Evolutionary conservation across 2,797 vertebrate species (phyloP).

Genomic region (Rhynchonycteris naso): DNA sequence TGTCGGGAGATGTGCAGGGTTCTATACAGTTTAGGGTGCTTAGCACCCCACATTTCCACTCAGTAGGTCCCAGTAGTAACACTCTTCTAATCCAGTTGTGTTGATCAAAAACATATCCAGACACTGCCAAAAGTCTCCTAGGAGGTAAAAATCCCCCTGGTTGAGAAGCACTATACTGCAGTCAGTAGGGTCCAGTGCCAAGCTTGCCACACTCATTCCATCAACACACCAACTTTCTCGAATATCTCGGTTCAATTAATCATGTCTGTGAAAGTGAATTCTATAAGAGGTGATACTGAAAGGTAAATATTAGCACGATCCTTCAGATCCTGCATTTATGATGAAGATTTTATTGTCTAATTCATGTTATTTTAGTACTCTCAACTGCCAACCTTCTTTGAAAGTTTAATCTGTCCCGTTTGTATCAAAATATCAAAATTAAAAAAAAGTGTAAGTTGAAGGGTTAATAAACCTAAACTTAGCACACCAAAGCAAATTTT

Average conservation of each 20-base stretch:
- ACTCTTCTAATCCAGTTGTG: neutral
- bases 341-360: neutral
- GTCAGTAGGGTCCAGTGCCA: neutral
- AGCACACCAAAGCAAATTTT: neutral
- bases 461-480: neutral
- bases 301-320: neutral
- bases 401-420: neutral
- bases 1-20: accelerated
- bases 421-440: neutral
- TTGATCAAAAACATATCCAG: neutral
- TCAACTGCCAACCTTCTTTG: neutral
- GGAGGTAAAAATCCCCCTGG: neutral
- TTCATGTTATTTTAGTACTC: neutral
- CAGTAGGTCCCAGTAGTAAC: neutral
- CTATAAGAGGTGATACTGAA: neutral
- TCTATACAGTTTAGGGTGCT: neutral
- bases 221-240: neutral
- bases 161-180: neutral
- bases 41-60: neutral
- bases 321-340: neutral
- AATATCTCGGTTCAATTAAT: neutral
- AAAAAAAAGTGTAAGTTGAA: neutral
- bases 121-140: neutral
- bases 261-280: neutral
- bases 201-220: neutral